Conservation (phyloP, 2,113 vertebrate genomes). For the Mixornis gularis region DNA sequence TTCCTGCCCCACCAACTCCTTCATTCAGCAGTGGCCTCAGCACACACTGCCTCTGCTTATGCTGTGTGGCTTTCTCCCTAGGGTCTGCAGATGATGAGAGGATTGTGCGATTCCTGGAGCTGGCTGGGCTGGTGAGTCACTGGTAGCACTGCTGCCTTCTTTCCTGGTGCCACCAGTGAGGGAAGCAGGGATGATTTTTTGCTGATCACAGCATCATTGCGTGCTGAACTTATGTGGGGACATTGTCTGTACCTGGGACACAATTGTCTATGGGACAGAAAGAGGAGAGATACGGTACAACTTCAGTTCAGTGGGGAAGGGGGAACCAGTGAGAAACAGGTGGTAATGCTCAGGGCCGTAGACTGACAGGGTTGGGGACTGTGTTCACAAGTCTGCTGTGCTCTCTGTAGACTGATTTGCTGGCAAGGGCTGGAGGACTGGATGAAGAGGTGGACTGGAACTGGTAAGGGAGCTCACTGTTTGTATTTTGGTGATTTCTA, state of each 20-base stretch:
- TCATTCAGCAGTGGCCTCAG: not conserved
- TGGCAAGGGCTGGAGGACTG: constrained; percentile 85
- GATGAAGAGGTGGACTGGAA: constrained; percentile 91
- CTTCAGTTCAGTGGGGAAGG: not conserved
- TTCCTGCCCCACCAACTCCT: not conserved
- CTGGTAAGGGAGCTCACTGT: constrained; percentile 75
- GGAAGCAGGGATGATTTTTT: not conserved
- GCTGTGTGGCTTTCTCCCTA: constrained; percentile 45
- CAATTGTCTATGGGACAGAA: not conserved
- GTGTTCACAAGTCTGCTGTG: not conserved
- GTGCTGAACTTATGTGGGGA: not conserved
- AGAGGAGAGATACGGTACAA: not conserved
- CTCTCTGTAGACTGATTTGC: constrained; percentile 78
- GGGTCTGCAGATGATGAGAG: constrained; percentile 89
- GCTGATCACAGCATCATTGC: not conserved
- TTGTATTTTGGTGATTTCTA: not conserved
- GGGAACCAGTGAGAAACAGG: not conserved
- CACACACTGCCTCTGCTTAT: not conserved
- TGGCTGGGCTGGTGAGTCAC: constrained; percentile 88
- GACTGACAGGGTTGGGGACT: not conserved
- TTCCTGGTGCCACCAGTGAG: not conserved
- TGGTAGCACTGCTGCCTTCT: not conserved
- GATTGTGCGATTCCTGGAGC: constrained; percentile 85
- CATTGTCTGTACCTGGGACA: not conserved
- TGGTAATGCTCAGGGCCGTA: not conserved